A percentile compares a stretch with the other conserved stretches of the same genome.
phyloP scores from a whole-genome alignment of 2,113 vertebrate genomes.

The Ramphastos sulfuratus region DNA sequence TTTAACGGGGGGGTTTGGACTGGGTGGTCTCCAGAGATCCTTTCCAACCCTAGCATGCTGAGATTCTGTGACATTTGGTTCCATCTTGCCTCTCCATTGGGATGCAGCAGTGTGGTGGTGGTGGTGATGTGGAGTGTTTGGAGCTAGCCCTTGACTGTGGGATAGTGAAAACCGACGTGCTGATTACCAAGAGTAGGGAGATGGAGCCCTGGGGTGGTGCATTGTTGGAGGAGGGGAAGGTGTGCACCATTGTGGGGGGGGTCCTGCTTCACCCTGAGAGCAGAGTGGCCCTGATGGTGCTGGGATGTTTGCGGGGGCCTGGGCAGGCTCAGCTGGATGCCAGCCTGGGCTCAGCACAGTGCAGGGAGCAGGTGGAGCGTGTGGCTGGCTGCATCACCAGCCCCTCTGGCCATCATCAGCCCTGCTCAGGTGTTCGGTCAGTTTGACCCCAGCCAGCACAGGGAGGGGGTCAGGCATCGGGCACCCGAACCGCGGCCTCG shows the following conservation, averaged over 20 bases:
- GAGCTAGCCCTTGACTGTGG: background rate
- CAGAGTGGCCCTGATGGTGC: fast-evolving
- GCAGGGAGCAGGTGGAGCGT: background rate
- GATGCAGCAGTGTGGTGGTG: background rate
- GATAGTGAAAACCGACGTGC: background rate
- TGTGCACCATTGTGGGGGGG: background rate
- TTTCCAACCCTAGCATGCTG: background rate
- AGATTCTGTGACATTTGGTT: background rate
- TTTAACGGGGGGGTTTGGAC: background rate
- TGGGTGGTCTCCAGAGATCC: background rate
- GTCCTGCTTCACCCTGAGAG: background rate
- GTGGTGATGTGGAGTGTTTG: background rate
- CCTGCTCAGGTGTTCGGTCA: background rate
- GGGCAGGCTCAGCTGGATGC: background rate
- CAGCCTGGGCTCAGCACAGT: fast-evolving
- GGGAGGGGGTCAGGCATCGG: background rate
- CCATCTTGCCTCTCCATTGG: background rate
- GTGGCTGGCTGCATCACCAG: background rate
- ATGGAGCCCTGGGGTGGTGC: background rate
- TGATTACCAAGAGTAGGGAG: background rate
- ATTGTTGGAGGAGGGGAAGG: background rate
- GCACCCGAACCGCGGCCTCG: fast-evolving
- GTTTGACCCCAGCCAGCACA: background rate
- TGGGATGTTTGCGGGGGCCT: fast-evolving
- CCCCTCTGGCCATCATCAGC: background rate